A percentile compares a stretch with the other conserved stretches of the same genome.
phyloP scores from a whole-genome alignment of 23 tunicate species.

The Halocynthia aurantium region DNA sequence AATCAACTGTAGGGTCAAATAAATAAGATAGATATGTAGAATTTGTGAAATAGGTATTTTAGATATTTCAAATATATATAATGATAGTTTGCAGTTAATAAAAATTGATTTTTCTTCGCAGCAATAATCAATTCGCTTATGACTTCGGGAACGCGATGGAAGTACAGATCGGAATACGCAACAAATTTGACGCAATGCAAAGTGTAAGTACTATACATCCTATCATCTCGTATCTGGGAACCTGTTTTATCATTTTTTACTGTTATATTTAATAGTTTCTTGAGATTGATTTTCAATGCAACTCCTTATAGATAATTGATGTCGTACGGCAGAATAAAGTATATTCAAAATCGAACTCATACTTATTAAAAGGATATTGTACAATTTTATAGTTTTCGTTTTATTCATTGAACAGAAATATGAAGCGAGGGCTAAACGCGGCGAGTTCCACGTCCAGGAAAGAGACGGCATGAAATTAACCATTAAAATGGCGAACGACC shows the following conservation, averaged over 20 bases:
- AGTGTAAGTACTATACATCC: constrained; percentile 26
- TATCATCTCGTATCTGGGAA: not conserved
- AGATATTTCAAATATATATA: too few relatives aligned
- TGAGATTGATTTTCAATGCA: too few relatives aligned
- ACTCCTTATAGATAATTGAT: too few relatives aligned
- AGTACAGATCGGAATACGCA: not conserved
- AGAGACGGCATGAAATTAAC: constrained; percentile 27
- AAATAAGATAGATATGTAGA: too few relatives aligned
- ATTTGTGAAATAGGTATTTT: too few relatives aligned
- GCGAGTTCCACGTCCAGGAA: constrained; percentile 5
- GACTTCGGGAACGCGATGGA: constrained; percentile 27
- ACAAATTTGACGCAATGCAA: constrained; percentile 27
- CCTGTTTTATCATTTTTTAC: too few relatives aligned
- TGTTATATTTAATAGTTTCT: too few relatives aligned
- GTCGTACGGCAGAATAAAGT: too few relatives aligned
- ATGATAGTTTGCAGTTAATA: not conserved
- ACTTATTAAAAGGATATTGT: too few relatives aligned
- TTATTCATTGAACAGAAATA: not conserved
- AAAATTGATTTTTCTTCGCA: not conserved
- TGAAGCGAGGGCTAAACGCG: not conserved
- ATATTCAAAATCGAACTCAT: too few relatives aligned
- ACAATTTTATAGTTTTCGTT: too few relatives aligned
- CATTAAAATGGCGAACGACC: constrained; percentile 22
- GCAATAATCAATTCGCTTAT: constrained; percentile 41
- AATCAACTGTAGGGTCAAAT: too few relatives aligned